Evolutionary conservation across 1,140 invertebrate genomes (phyloP), one percentile per base, ranked within the genome.

Genomic region (Araneus ventricosus): DNA sequence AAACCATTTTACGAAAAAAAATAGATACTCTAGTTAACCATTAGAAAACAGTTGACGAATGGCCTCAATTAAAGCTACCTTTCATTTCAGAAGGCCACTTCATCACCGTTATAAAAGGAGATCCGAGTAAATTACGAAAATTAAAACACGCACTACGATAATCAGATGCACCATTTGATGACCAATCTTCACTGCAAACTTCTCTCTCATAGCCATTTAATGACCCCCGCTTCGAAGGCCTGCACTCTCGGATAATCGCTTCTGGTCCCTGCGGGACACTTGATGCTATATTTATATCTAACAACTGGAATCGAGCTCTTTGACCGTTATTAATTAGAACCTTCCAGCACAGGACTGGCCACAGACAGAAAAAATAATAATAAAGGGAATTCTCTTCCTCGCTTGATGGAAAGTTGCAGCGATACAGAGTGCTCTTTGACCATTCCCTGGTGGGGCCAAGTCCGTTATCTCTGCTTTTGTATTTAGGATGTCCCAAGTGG

Each of bases 311-410:
- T 86, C 90, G 90, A 75, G 90, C 91, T 88, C 85, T 88, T 93
- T 93, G 91, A 93, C 91, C 91, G 91, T 93, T 93, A 93, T 93
- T 93, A 93, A 93, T 93, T 93, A 93, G 85, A 93, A 39, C 39
- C 52, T 63, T 37, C 22, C 4, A 41, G 5, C 80, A 22, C 75
- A 84, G 61, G n/a, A 20, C 34, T 75, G 20, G 57, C 30, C 57
- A 34, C 20, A 59, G 86, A 24, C 8, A 63, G 37, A 88, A 30
- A 63, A 61, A 87, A 87, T 24, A 63, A 63, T 63, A 59, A 87
- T 30, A 45, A 7, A 41, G 52, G 22, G 75, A 67, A 80, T 34
- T 41, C 24, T 79, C 52, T 30, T 63, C 24, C 30, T 24, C 82
- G 7, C 30, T 80, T 88, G 87, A 88, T 88, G 87, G 87, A 88